Evolutionary conservation across 2,888 invertebrate genomes (phyloP).

Genomic region (Agriotes lineatus): DNA sequence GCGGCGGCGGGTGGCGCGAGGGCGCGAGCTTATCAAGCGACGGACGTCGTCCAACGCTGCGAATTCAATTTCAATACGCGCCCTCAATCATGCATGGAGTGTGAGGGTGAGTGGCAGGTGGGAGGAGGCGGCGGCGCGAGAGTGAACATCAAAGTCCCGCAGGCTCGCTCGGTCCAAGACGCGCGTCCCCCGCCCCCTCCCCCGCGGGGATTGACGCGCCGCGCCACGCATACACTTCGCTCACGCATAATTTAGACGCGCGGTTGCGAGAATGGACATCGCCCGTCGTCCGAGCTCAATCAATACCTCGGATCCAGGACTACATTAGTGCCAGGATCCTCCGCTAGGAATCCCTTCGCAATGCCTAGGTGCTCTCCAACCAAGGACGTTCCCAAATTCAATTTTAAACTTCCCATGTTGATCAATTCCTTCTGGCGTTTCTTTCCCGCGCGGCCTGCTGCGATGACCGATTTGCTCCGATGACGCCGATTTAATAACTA

Average conservation of each 20-base stretch:
- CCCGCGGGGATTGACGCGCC: constrained; percentile 49
- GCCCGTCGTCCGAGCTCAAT: constrained; percentile 64
- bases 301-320: constrained; percentile 65
- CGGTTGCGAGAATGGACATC: constrained; percentile 66
- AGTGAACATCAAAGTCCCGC: constrained; percentile 60
- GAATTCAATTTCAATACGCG: constrained; percentile 68
- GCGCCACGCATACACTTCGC: constrained; percentile 65
- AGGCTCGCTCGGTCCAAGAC: constrained; percentile 47
- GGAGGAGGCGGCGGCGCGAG: constrained; percentile 53
- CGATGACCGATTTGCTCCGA: constrained; percentile 8
- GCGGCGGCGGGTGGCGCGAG: constrained; percentile 20
- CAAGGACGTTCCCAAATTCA: constrained; percentile 43
- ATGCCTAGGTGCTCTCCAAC: constrained; percentile 41
- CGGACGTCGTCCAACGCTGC: constrained; percentile 56
- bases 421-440: constrained; percentile 34
- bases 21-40: constrained; percentile 57
- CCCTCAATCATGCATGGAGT: constrained; percentile 66
- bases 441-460: constrained; percentile 4
- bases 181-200: constrained; percentile 41
- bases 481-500: background rate
- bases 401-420: constrained; percentile 39
- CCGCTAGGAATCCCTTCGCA: constrained; percentile 45
- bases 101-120: constrained; percentile 52
- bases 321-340: constrained; percentile 52
- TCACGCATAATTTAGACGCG: constrained; percentile 68